Conservation (phyloP, 2,797 vertebrate species). For the Epinephelus malabaricus region DNA sequence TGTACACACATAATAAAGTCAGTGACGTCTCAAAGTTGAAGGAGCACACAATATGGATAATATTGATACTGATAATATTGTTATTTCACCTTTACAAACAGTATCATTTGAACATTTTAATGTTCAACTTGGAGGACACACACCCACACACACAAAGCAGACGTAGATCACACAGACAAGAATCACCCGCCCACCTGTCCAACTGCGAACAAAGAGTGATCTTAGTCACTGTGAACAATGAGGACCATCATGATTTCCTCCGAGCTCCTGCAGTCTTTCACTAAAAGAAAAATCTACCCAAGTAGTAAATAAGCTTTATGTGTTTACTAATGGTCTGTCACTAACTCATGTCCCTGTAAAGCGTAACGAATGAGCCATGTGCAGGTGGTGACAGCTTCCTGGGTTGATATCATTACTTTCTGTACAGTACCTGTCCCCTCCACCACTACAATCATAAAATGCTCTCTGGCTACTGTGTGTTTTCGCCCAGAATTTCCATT, state of each 20-base stretch:
- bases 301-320: conserved; percentile 48
- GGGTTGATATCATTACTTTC: conserved; percentile 50
- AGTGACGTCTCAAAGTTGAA: background rate
- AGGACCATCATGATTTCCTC: conserved; percentile 37
- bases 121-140: background rate
- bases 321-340: conserved; percentile 58
- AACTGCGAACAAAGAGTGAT: conserved; percentile 46
- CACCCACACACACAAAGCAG: conserved; percentile 28
- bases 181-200: conserved; percentile 48
- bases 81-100: background rate
- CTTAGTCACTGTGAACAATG: conserved; percentile 54
- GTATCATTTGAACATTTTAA: background rate
- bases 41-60: background rate
- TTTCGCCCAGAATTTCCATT: conserved; percentile 38
- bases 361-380: conserved; percentile 53
- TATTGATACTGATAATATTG: background rate
- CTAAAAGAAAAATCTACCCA: conserved; percentile 30
- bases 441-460: conserved; percentile 42
- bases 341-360: conserved; percentile 33
- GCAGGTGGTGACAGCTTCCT: conserved; percentile 31
- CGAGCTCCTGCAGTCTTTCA: conserved; percentile 34
- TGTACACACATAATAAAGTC: background rate
- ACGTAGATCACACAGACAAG: conserved; percentile 29
- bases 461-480: background rate
- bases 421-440: conserved; percentile 20